Base-by-base conservation (phyloP, 1,140 invertebrate species). In the Hylyphantes graminicola region DNA sequence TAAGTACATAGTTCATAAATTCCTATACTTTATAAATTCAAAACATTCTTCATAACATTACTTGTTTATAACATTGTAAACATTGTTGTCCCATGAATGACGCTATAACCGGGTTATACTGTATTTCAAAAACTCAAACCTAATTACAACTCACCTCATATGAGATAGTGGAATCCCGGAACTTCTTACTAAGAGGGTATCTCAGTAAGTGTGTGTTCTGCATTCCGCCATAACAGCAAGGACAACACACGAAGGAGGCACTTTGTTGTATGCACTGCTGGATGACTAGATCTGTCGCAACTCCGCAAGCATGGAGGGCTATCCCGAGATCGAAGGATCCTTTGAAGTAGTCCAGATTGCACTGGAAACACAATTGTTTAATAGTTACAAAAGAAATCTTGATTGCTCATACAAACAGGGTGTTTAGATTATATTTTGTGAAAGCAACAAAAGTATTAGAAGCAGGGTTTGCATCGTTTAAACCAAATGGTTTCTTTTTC, bases 181-280 rank as follows among this genome's bases (percentile, higher is more conserved):
- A 83, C 21, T 48, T 86, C 59, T 88, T 80, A 86, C 91, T 92
- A 61, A 91, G 88, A 48, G 92, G 92, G 90, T 98, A 97, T 0
- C 90, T 89, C 17, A 93, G 86, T n/a, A 95, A 89, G 88, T 94
- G 92, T 89, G 96, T 92, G 75, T 89, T 92, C 87, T 94, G 93
- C 61, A 98, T 91, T 4, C 93, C 93, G 7, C 97, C 97, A 90
- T 98, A 98, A 89, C 97, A 99, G 89, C 97, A 99, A 1, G 97
- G 97, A 89, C 96, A 97, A 77, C 95, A 92, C 6, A 97, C 94
- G 92, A 98, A 97, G 80, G 93, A 91, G 0, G 96, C 96, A 72
- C 92, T 91, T 15, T 92, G 92, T 35, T 92, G 88, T 4, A 95
- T 91, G 89, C 96, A 98, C 87, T 94, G 94, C 85, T 96, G 92